A percentile compares a stretch with the other conserved stretches of the same genome.
phyloP scores from a whole-genome alignment of 2,797 vertebrate species.

The Poeciliopsis presidionis region DNA sequence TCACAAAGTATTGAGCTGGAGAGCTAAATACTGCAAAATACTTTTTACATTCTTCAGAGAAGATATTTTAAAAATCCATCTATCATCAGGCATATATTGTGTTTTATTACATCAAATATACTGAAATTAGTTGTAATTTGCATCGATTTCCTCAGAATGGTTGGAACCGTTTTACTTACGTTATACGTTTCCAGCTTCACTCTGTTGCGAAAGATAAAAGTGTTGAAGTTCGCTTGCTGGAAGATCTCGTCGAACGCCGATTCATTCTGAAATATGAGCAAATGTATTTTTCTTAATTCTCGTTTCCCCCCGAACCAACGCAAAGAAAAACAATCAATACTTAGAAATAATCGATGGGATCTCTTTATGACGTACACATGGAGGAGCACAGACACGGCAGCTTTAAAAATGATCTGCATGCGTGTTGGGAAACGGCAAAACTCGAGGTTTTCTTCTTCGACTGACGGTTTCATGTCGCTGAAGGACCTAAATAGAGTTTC shows the following conservation, averaged over 20 bases:
- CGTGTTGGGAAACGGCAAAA: conserved; percentile 12
- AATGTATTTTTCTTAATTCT: not conserved
- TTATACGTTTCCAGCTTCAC: conserved; percentile 97
- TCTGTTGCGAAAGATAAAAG: conserved; percentile 89
- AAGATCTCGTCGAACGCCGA: conserved; percentile 92
- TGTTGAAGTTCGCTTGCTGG: conserved; percentile 92
- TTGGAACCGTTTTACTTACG: conserved; percentile 80
- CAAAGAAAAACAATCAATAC: conserved; percentile 16
- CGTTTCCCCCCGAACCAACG: not conserved
- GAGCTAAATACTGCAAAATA: not conserved
- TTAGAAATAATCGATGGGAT: conserved; percentile 12
- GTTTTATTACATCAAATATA: not conserved
- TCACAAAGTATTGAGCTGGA: not conserved
- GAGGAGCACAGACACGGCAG: conserved; percentile 6
- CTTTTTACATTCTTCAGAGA: too few species aligned
- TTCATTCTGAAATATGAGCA: conserved; percentile 85
- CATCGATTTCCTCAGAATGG: not conserved
- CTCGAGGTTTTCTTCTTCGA: conserved; percentile 19
- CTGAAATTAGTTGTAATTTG: too few species aligned
- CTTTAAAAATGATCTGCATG: not conserved
- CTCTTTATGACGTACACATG: conserved; percentile 27
- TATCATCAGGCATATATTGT: not conserved
- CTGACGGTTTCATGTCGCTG: conserved; percentile 26
- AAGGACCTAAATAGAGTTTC: conserved; percentile 42
- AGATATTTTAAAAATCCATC: not conserved